Evolutionary conservation across 2,113 vertebrate genomes (phyloP).

Genomic region (Nerophis ophidion): DNA sequence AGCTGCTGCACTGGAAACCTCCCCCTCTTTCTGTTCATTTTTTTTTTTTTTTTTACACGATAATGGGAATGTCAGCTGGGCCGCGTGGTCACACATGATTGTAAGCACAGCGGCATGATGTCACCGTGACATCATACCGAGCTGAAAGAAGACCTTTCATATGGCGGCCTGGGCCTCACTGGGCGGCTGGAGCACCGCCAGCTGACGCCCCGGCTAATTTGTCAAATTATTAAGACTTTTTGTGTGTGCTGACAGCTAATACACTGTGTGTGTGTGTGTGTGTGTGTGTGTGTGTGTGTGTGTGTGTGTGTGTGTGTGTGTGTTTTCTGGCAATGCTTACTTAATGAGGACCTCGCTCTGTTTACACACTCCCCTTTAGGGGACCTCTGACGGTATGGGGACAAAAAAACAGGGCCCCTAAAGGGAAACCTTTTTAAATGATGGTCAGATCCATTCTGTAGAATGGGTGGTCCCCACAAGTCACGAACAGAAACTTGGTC

Average conservation of each 20-base stretch:
- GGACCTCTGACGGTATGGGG: too few relatives aligned
- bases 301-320: slow-evolving; percentile 20
- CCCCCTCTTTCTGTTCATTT: neutral
- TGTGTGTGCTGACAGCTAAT: neutral
- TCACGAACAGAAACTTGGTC: too few relatives aligned
- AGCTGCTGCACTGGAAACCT: neutral
- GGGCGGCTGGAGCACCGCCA: neutral
- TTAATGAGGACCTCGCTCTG: too few relatives aligned
- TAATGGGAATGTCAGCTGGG: slow-evolving; percentile 11
- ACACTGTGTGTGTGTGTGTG: slow-evolving; percentile 3
- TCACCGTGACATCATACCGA: slow-evolving; percentile 5
- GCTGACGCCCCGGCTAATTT: neutral
- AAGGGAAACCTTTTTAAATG: too few relatives aligned
- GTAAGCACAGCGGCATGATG: slow-evolving; percentile 5
- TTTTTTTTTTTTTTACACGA: neutral
- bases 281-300: slow-evolving; percentile 15
- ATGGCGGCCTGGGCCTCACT: slow-evolving; percentile 1
- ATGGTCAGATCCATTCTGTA: too few relatives aligned
- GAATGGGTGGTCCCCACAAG: too few relatives aligned
- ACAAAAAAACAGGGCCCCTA: too few relatives aligned
- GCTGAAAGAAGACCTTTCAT: slow-evolving; percentile 9
- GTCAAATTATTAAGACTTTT: slow-evolving; percentile 1
- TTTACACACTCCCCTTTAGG: too few relatives aligned
- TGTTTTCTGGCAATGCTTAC: too few relatives aligned
- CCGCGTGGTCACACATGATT: slow-evolving; percentile 6